Evolutionary conservation across 2,888 invertebrate species (phyloP).

Genomic region (Callinectes sapidus): DNA sequence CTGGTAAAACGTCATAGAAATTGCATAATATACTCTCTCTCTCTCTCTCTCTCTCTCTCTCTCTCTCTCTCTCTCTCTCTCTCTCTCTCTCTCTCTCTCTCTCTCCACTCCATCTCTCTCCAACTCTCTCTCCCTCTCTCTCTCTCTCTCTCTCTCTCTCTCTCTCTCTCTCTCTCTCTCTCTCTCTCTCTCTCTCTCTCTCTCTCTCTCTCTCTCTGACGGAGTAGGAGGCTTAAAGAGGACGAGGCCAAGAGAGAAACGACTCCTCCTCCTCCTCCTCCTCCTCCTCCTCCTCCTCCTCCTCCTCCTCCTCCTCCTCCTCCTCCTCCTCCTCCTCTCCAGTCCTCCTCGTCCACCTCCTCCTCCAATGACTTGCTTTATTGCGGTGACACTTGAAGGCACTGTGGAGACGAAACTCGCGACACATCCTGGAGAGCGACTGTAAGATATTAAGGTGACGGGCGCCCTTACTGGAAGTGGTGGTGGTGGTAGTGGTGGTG

Average conservation of each 20-base stretch:
- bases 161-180: background rate
- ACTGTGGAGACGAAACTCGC: background rate
- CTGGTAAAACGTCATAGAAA: background rate
- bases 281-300: background rate
- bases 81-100: no score
- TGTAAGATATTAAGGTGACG: background rate
- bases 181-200: background rate
- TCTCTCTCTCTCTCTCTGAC: background rate
- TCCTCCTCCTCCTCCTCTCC: background rate
- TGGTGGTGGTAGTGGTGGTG: background rate
- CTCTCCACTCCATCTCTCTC: no score
- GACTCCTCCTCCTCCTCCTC: background rate
- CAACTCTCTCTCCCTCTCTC: background rate
- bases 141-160: background rate
- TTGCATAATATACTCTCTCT: background rate
- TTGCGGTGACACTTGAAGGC: slow-evolving; percentile 1
- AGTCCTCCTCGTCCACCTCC: no score
- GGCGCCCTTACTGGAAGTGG: background rate
- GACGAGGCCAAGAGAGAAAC: slow-evolving; percentile 11
- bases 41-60: background rate
- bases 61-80: background rate
- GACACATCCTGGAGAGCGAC: background rate
- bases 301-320: background rate
- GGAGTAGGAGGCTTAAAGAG: background rate
- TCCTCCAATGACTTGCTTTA: background rate